Evolutionary conservation across 2,888 invertebrate genomes (phyloP), one percentile per base, ranked within the genome.

Genomic region (Harpagoxenus sublaevis): DNA sequence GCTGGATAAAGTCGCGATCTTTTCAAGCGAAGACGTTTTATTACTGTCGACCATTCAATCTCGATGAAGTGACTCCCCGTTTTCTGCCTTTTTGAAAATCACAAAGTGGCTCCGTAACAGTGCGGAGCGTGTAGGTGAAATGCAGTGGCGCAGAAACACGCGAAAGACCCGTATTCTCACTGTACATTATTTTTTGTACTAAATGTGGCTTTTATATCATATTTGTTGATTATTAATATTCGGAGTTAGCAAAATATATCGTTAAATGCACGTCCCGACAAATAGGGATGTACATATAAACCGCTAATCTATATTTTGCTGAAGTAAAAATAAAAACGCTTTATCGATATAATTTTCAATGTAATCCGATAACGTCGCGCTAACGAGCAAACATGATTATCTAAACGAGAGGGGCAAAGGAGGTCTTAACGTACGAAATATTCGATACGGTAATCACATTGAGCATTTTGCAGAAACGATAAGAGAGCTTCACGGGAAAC

Each of bases 11-110:
- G 87, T 86, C 88, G 85, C 85, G 70, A 81, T 83, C 87, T 86
- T 87, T 84, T 85, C 89, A 89, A 53, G 60, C 66, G 73, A 63
- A 85, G 75, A 84, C 82, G 83, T 82, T 81, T 87, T 89, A 91
- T 91, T 90, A 89, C 92, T 87, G 89, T 90, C 87, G 82, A 84
- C 89, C 87, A 86, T 90, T 91, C 89, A 85, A 55, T 86, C 48
- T 70, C 86, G 83, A 86, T 86, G 87, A 75, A 87, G 81, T 78
- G 79, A 65, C 84, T 86, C 39, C 85, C 88, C 87, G 91, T 91
- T 92, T 92, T 92, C 91, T 89, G 90, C 91, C 89, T 92, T 91
- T 91, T 89, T 86, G 39, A 81, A 81, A 73, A 81, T 81, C 89
- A 91, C 91, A 90, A 90, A 91, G 88, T 90, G 88, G 83, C 85